A percentile compares a stretch with the other conserved stretches of the same genome.
Conservation (phyloP, 2,113 vertebrate genomes). For the Shinisaurus crocodilurus region DNA sequence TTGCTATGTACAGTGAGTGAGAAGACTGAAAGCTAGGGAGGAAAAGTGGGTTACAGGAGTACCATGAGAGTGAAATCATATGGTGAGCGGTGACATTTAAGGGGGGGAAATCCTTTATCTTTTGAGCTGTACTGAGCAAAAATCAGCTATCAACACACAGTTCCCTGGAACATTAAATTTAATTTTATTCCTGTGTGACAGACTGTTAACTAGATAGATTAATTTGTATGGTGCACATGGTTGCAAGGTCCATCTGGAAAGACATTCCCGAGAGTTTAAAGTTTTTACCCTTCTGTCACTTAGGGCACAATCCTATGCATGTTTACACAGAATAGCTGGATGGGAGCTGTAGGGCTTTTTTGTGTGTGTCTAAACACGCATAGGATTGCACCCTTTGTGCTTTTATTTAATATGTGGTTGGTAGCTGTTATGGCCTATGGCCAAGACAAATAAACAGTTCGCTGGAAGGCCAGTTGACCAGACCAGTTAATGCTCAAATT, state of each 20-base stretch:
- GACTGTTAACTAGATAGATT: neutral
- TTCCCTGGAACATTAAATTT: neutral
- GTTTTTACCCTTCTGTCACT: neutral
- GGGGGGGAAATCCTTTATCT: conserved; percentile 34
- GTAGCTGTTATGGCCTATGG: neutral
- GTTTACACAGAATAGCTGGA: too few species aligned
- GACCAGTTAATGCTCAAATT: conserved; percentile 66
- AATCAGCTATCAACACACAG: conserved; percentile 54
- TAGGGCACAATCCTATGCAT: too few species aligned
- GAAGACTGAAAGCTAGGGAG: conserved; percentile 45
- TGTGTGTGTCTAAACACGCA: too few species aligned
- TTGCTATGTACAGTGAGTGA: conserved; percentile 63
- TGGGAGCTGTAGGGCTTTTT: too few species aligned
- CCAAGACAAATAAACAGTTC: conserved; percentile 11
- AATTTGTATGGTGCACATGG: neutral
- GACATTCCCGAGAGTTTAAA: conserved; percentile 8
- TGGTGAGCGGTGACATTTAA: conserved; percentile 65
- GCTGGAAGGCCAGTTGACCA: conserved; percentile 68
- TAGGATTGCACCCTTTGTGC: neutral
- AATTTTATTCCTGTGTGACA: neutral
- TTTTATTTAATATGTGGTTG: neutral
- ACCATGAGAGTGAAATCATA: conserved; percentile 56
- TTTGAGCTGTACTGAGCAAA: conserved; percentile 60
- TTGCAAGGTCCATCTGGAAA: neutral
- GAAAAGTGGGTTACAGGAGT: conserved; percentile 45